A percentile compares a stretch with the other conserved stretches of the same genome.
phyloP scores from a whole-genome alignment of 1,140 invertebrate genomes.

The Armadillidium nasatum region DNA sequence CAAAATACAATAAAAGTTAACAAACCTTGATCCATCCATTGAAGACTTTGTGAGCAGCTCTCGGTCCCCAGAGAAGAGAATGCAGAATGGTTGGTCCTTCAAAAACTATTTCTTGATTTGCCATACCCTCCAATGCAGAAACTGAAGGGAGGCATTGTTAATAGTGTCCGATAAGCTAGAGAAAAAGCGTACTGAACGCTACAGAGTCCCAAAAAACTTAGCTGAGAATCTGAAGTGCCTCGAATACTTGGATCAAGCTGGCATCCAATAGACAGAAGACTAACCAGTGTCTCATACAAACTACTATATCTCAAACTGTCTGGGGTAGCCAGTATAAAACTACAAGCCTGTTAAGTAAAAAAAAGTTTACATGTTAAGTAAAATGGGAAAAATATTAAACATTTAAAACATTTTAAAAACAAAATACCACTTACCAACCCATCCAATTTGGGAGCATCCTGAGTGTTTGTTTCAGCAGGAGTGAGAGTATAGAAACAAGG shows the following conservation, averaged over 20 bases:
- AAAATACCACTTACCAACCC: conserved; percentile 60
- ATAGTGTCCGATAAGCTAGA: conserved; percentile 72
- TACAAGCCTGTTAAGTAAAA: conserved; percentile 63
- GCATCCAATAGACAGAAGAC: conserved; percentile 57
- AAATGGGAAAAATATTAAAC: no score
- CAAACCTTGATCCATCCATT: conserved; percentile 63
- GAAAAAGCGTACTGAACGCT: conserved; percentile 87
- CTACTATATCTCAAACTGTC: conserved; percentile 84
- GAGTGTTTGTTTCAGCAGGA: conserved; percentile 68
- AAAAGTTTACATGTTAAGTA: no score
- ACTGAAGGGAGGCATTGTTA: conserved; percentile 81
- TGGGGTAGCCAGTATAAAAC: conserved; percentile 82
- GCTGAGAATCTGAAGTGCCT: conserved; percentile 28
- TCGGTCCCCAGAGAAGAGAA: conserved; percentile 68
- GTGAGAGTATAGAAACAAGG: conserved; percentile 83
- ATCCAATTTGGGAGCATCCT: conserved; percentile 80
- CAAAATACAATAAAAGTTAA: conserved; percentile 1
- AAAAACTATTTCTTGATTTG: conserved; percentile 56
- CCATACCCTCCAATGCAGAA: conserved; percentile 73
- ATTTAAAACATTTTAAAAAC: background rate
- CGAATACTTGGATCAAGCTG: conserved; percentile 48
- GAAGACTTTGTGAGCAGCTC: conserved; percentile 67
- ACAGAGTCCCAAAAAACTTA: conserved; percentile 58
- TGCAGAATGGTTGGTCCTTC: conserved; percentile 61
- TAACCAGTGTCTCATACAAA: conserved; percentile 77